These are phyloP conservation scores for Steinernema hermaphroditum DNA, from an alignment of 2,888 invertebrate genomes.

Conservation along the genomic window DNA sequence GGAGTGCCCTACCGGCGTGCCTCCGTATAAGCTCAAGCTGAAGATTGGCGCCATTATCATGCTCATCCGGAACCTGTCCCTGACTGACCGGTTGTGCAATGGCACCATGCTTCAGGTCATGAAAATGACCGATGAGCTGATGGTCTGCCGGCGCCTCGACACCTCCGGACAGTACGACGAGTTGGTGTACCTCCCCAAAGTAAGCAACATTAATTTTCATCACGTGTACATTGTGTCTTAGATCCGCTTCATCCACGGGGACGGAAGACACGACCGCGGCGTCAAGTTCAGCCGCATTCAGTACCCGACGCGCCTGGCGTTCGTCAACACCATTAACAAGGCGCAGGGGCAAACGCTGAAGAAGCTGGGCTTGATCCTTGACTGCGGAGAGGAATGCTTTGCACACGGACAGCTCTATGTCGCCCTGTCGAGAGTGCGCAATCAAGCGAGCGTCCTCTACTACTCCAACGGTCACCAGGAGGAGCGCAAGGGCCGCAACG, in stretches of 20 bases:
- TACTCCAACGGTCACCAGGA: too few species aligned
- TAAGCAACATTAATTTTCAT: neutral
- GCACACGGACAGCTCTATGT: neutral
- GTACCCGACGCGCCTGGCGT: constrained; percentile 57
- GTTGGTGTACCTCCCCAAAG: neutral
- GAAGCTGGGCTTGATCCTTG: neutral
- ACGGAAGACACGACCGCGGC: too few species aligned
- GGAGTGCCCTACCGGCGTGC: constrained; percentile 14
- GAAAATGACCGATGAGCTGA: neutral
- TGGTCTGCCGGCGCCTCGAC: neutral
- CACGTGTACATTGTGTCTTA: neutral
- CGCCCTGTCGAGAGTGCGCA: neutral
- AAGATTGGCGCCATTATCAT: constrained; percentile 25
- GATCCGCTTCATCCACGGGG: too few species aligned
- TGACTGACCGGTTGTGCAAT: constrained; percentile 22
- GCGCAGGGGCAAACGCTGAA: neutral
- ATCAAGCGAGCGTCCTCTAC: too few species aligned
- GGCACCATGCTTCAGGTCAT: constrained; percentile 24
- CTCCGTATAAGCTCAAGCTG: constrained; percentile 27
- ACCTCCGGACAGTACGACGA: neutral
- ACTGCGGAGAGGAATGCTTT: neutral
- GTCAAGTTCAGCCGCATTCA: constrained; percentile 46
- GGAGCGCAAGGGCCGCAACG: too few species aligned
- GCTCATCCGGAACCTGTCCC: constrained; percentile 20
- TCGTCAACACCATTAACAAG: constrained; percentile 63